Percentiles rank a stretch among this genome's conserved stretches.
Conservation (phyloP, 2,797 vertebrate species). For the Gila robusta region DNA sequence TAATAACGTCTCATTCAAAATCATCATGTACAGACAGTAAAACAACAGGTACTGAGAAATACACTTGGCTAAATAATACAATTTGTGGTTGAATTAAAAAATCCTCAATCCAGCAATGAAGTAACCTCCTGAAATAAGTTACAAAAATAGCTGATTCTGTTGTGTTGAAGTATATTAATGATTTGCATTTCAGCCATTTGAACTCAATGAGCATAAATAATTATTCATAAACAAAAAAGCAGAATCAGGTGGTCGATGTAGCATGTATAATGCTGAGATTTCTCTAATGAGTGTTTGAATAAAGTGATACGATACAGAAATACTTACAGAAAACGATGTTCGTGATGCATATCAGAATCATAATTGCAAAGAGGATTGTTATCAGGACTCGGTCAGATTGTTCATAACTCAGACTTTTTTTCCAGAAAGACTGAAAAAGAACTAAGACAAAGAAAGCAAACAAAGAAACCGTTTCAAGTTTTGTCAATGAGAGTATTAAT, state of each 20-base stretch:
- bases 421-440: background rate
- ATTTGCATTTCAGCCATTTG: too few relatives aligned
- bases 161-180: background rate
- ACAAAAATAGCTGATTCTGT: background rate
- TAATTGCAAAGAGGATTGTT: slow-evolving; percentile 21
- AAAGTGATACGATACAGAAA: background rate
- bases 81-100: background rate
- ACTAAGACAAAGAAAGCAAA: background rate
- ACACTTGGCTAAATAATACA: too few relatives aligned
- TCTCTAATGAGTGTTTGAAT: too few relatives aligned
- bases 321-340: slow-evolving; percentile 28
- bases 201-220: too few relatives aligned
- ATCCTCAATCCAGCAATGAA: background rate
- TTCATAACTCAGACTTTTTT: slow-evolving; percentile 14
- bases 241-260: too few relatives aligned
- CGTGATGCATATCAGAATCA: slow-evolving; percentile 23
- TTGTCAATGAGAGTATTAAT: background rate
- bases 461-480: background rate
- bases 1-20: background rate
- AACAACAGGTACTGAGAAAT: too few relatives aligned
- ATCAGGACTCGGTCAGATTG: slow-evolving; percentile 3
- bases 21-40: background rate
- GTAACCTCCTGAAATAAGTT: background rate
- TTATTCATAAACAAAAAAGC: too few relatives aligned
- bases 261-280: too few relatives aligned